Evolutionary conservation across 2,113 vertebrate species (phyloP), one percentile per base, ranked within the genome.

Genomic region (Pygoscelis antarcticus): DNA sequence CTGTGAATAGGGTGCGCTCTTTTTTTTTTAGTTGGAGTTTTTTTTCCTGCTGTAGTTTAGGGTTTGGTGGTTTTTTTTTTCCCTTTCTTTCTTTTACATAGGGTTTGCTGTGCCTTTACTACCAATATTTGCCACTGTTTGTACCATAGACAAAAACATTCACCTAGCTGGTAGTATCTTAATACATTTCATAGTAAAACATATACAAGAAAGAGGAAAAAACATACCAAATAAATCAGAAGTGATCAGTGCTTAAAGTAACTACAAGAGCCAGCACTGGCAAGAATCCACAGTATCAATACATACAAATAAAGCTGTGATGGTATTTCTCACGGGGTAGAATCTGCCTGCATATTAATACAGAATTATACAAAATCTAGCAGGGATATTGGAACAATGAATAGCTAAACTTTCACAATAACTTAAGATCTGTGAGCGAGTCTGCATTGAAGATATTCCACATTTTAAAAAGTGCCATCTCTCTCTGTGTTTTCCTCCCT

Each of bases 171-270:
- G 95, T 94, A 95, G 87, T 96, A 96, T 95, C 95, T 95, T 96
- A 96, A 95, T 96, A 98, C 91, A 96, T 93, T 97, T 98, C 93
- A 88, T 93, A 98, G 89, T 85, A 97, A 96, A 97, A 97, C 87
- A 91, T 96, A 96, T 82, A 97, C 93, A 97, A 95, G 97, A 96
- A 90, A 89, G 58, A 83, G 94, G 93, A 87, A 94, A 97, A 93
- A 98, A 75, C 93, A 97, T 96, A 98, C 89, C 78, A 95, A 96
- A 96, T 81, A 75, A 94, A 96, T 94, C 95, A 89, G 94, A 98
- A 96, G 93, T 97, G 91, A 96, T 97, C 97, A 97, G 98, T 98
- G 97, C 97, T 97, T 91, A 98, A 98, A 96, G 97, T 96, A 98
- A 98, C 97, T 98, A 97, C 92, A 93, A 82, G 83, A 97, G 95